Conservation (phyloP, 1,140 invertebrate species). For the Aphaenogaster floridana region DNA sequence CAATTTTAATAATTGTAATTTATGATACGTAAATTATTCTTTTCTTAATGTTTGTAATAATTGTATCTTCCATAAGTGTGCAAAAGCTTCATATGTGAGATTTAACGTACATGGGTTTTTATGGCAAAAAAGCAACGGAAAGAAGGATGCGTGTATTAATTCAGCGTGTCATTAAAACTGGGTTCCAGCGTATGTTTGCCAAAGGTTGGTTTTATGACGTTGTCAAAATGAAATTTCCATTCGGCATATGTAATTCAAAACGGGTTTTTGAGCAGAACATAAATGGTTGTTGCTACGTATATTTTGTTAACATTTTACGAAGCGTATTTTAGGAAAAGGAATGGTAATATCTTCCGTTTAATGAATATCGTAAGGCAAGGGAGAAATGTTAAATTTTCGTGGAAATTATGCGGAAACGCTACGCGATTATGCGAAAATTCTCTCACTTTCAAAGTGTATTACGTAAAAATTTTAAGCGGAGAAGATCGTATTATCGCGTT, state of each 20-base stretch:
- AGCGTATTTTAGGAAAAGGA: slow-evolving; percentile 27
- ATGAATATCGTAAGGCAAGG: slow-evolving; percentile 21
- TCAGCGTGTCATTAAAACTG: slow-evolving; percentile 69
- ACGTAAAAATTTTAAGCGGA: background rate
- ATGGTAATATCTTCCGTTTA: slow-evolving; percentile 18
- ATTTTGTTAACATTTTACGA: slow-evolving; percentile 43
- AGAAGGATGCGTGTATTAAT: slow-evolving; percentile 65
- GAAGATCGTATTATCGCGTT: background rate
- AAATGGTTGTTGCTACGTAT: slow-evolving; percentile 20
- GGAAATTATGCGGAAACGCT: background rate
- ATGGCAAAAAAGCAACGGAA: slow-evolving; percentile 28
- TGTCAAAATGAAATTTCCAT: slow-evolving; percentile 74
- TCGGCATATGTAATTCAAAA: slow-evolving; percentile 69
- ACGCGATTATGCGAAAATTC: background rate
- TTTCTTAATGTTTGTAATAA: slow-evolving; percentile 22
- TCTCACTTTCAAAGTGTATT: background rate
- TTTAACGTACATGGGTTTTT: slow-evolving; percentile 40
- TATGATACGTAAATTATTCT: background rate
- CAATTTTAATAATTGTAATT: slow-evolving; percentile 1
- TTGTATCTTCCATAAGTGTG: background rate
- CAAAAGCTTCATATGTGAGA: slow-evolving; percentile 31
- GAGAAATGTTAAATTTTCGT: slow-evolving; percentile 2
- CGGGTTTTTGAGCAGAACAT: slow-evolving; percentile 43
- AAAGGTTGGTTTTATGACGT: slow-evolving; percentile 70
- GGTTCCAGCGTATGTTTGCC: slow-evolving; percentile 49